Evolutionary conservation across 2,113 vertebrate genomes (phyloP).

Genomic region (Dinomys branickii): DNA sequence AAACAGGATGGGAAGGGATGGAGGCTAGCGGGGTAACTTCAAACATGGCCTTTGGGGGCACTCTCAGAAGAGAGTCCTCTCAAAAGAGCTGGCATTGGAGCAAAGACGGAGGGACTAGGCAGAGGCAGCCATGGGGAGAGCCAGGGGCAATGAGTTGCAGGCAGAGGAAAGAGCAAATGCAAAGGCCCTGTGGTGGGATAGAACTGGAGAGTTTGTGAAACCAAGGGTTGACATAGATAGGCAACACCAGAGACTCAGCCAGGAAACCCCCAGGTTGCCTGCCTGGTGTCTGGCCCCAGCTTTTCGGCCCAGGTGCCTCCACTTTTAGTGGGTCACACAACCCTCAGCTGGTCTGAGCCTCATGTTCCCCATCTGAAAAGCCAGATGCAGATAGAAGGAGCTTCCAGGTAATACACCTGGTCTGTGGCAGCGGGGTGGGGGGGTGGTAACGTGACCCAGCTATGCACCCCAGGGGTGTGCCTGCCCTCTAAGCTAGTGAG

Average conservation of each 20-base stretch:
- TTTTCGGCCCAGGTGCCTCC: too few relatives aligned
- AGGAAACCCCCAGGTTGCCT: neutral
- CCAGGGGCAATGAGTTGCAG: fast-evolving
- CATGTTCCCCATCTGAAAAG: neutral
- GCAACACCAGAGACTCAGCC: neutral
- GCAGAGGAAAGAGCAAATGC: neutral
- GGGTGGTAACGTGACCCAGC: neutral
- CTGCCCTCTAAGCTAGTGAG: neutral
- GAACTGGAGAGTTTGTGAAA: neutral
- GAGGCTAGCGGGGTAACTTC: neutral
- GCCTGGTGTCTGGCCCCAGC: neutral
- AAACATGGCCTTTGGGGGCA: neutral
- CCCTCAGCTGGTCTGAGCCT: neutral
- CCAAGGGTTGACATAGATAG: neutral
- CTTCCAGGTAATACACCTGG: neutral
- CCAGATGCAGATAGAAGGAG: fast-evolving
- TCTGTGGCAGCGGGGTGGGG: neutral
- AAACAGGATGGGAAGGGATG: neutral
- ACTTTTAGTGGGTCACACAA: neutral
- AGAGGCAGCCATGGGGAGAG: neutral
- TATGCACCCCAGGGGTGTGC: fast-evolving
- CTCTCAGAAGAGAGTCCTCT: neutral
- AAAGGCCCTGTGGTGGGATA: neutral
- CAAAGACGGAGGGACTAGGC: neutral
- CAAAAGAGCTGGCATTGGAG: neutral